These are phyloP conservation scores for Scolanthus callimorphus DNA, from an alignment of 92 coral and sea anemone genomes.

Conservation along the genomic window DNA sequence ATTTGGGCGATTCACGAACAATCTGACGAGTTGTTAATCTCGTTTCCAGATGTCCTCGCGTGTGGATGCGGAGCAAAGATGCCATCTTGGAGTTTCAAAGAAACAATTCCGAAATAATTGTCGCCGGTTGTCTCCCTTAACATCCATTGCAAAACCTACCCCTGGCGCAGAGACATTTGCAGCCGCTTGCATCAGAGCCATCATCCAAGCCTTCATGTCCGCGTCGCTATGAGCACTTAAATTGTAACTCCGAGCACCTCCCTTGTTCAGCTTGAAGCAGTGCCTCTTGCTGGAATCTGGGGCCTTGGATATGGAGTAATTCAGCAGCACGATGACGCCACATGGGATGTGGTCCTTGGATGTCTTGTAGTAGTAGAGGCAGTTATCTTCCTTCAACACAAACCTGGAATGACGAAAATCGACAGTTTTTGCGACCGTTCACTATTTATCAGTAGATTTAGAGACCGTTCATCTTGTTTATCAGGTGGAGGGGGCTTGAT, in stretches of 20 bases:
- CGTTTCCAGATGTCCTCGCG: too few species aligned
- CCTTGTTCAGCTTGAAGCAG: slow-evolving; percentile 89
- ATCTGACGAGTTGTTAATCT: too few species aligned
- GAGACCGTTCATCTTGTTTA: too few species aligned
- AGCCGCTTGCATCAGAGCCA: slow-evolving; percentile 83
- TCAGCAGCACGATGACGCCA: slow-evolving; percentile 78
- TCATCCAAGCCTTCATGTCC: slow-evolving; percentile 83
- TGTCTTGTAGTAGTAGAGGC: slow-evolving; percentile 82
- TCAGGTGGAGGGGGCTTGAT: too few species aligned
- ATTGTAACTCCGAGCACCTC: slow-evolving; percentile 85
- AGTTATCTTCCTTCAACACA: slow-evolving; percentile 69
- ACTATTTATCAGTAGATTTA: too few species aligned
- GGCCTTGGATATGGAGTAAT: slow-evolving; percentile 84
- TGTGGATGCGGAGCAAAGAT: too few species aligned
- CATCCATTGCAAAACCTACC: too few species aligned
- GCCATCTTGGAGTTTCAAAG: too few species aligned
- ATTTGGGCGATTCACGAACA: too few species aligned
- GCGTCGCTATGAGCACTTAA: slow-evolving; percentile 59
- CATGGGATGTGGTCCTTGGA: slow-evolving; percentile 69
- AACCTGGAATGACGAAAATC: slow-evolving; percentile 51
- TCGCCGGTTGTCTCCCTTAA: not conserved
- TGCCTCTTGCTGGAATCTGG: slow-evolving; percentile 63
- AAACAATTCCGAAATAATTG: not conserved
- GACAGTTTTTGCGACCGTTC: too few species aligned
- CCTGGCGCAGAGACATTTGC: slow-evolving; percentile 18